Evolutionary conservation across 2,113 vertebrate genomes (phyloP).

Genomic region (Phasianus colchicus): DNA sequence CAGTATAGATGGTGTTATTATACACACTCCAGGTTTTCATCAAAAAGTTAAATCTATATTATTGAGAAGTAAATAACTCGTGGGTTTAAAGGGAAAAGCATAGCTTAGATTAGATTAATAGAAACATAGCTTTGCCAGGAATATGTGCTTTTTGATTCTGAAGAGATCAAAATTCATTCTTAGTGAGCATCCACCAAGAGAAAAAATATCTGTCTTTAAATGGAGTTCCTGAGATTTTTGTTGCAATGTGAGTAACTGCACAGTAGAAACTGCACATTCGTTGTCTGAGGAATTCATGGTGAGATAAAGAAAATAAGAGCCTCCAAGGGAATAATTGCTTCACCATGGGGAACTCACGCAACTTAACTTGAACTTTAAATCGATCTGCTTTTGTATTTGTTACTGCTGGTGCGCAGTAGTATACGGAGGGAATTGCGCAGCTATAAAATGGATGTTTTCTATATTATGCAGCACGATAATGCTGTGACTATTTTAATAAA

Average conservation of each 20-base stretch:
- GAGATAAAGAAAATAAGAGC: constrained; percentile 70
- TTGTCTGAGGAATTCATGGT: constrained; percentile 62
- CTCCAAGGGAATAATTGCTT: constrained; percentile 72
- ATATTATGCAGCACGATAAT: constrained; percentile 38
- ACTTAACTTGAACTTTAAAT: constrained; percentile 75
- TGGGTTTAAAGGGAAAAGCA: neutral
- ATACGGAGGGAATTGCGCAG: constrained; percentile 29
- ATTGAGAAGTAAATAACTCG: neutral
- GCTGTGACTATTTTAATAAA: constrained; percentile 22
- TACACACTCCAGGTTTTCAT: neutral
- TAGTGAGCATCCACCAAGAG: neutral
- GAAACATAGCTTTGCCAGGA: neutral
- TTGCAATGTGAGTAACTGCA: constrained; percentile 37
- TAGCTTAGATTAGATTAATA: neutral
- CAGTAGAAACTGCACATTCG: constrained; percentile 26
- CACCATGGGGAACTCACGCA: constrained; percentile 64
- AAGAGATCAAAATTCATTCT: constrained; percentile 12
- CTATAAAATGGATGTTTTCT: constrained; percentile 36
- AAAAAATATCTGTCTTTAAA: constrained; percentile 31
- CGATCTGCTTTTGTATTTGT: constrained; percentile 55
- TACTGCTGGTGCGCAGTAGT: constrained; percentile 45
- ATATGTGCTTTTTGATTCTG: neutral
- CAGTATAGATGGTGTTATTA: neutral
- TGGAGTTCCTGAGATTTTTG: constrained; percentile 23
- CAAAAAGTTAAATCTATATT: neutral